phyloP scores from a whole-genome alignment of 2,888 invertebrate species.

The Copidosoma aretas region DNA sequence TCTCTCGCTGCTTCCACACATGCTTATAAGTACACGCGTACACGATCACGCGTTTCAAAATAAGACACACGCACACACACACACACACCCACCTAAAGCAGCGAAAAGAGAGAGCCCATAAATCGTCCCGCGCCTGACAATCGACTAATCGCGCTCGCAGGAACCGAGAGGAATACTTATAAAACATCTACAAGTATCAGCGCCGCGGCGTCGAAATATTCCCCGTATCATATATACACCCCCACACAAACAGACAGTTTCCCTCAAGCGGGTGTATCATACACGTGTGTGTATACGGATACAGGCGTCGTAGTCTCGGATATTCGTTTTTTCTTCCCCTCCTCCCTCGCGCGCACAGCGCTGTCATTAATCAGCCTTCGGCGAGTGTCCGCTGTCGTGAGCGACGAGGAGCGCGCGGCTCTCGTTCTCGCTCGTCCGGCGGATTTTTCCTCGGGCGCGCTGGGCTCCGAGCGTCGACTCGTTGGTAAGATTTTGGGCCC shows the following conservation, averaged over 20 bases:
- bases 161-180: too few relatives aligned
- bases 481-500: constrained; percentile 47
- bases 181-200: too few relatives aligned
- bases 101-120: constrained; percentile 13
- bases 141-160: constrained; percentile 29
- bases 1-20: background rate
- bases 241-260: too few relatives aligned
- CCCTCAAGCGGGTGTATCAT: too few relatives aligned
- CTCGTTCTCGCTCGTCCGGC: constrained; percentile 45
- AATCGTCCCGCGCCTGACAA: constrained; percentile 33
- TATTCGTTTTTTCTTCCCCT: too few relatives aligned
- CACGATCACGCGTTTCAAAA: background rate
- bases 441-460: constrained; percentile 49
- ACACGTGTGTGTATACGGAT: background rate
- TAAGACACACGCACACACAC: background rate
- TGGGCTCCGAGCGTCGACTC: constrained; percentile 43
- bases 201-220: too few relatives aligned
- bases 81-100: constrained; percentile 7
- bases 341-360: constrained; percentile 4
- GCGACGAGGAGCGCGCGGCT: too few relatives aligned
- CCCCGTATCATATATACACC: too few relatives aligned
- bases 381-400: constrained; percentile 50
- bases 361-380: constrained; percentile 55
- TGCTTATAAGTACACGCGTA: background rate
- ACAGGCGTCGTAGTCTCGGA: too few relatives aligned